Conservation (phyloP, 2,797 vertebrate species). For the Pogonophryne albipinna region DNA sequence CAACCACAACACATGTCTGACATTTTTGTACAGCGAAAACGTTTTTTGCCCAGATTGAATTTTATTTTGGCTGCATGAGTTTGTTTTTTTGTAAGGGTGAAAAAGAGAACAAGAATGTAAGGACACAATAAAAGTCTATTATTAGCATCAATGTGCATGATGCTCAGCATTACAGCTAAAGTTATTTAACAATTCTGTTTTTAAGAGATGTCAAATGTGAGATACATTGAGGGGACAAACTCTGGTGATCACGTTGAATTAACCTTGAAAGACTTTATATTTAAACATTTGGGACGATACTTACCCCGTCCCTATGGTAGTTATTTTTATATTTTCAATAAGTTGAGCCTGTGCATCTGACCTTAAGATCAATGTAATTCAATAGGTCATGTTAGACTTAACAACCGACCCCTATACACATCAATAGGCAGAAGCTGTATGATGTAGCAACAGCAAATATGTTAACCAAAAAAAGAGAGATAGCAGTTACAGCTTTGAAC, state of each 20-base stretch:
- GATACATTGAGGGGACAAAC: slow-evolving; percentile 3
- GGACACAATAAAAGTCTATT: slow-evolving; percentile 9
- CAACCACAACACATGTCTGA: slow-evolving; percentile 86
- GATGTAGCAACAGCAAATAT: slow-evolving; percentile 9
- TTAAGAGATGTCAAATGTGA: slow-evolving; percentile 18
- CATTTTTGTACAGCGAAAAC: slow-evolving; percentile 78
- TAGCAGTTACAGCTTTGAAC: slow-evolving; percentile 57
- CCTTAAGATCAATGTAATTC: slow-evolving; percentile 4
- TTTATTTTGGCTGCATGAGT: slow-evolving; percentile 68
- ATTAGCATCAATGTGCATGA: slow-evolving; percentile 1
- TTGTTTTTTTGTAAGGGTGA: slow-evolving; percentile 26
- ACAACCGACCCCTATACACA: slow-evolving; percentile 20
- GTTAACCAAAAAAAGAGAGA: background rate
- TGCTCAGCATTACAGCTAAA: background rate
- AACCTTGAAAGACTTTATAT: background rate
- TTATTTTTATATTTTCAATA: slow-evolving; percentile 10
- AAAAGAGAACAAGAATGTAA: slow-evolving; percentile 16
- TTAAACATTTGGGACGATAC: background rate
- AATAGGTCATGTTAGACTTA: slow-evolving; percentile 37
- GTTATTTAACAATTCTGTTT: slow-evolving; percentile 1
- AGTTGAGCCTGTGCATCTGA: slow-evolving; percentile 14
- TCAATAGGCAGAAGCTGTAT: slow-evolving; percentile 26
- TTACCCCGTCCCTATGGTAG: background rate
- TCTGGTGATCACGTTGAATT: slow-evolving; percentile 19
- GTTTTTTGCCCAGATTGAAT: slow-evolving; percentile 71